Evolutionary conservation across 2,797 vertebrate species (phyloP).

Genomic region (Manis javanica): DNA sequence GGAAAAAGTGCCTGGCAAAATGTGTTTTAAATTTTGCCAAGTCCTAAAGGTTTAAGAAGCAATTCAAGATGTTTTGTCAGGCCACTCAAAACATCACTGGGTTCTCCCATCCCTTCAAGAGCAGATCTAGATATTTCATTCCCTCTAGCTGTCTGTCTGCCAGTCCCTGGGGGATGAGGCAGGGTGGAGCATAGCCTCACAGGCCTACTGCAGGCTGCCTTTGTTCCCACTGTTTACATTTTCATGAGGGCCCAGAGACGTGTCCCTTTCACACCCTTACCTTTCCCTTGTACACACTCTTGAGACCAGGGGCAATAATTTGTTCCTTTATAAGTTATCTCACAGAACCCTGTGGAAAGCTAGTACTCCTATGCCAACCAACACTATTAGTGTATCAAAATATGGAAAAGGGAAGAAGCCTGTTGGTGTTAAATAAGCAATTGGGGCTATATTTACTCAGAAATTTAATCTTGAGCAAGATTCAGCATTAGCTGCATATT

Average conservation of each 20-base stretch:
- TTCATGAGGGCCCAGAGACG: background rate
- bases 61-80: constrained; percentile 76
- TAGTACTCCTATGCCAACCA: background rate
- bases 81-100: constrained; percentile 42
- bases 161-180: background rate
- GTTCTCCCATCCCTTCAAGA: constrained; percentile 31
- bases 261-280: background rate
- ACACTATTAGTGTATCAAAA: background rate
- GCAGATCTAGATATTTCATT: constrained; percentile 35
- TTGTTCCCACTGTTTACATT: background rate
- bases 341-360: background rate
- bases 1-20: constrained; percentile 72
- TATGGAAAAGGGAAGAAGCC: background rate
- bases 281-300: background rate
- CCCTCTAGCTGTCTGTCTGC: background rate
- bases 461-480: constrained; percentile 36
- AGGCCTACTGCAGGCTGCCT: background rate
- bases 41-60: constrained; percentile 80
- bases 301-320: background rate
- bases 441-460: background rate
- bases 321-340: constrained; percentile 24
- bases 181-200: background rate
- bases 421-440: background rate
- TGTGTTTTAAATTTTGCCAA: constrained; percentile 79
- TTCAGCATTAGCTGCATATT: background rate